Conservation (phyloP, 2,797 vertebrate genomes). For the Anguilla megastoma region DNA sequence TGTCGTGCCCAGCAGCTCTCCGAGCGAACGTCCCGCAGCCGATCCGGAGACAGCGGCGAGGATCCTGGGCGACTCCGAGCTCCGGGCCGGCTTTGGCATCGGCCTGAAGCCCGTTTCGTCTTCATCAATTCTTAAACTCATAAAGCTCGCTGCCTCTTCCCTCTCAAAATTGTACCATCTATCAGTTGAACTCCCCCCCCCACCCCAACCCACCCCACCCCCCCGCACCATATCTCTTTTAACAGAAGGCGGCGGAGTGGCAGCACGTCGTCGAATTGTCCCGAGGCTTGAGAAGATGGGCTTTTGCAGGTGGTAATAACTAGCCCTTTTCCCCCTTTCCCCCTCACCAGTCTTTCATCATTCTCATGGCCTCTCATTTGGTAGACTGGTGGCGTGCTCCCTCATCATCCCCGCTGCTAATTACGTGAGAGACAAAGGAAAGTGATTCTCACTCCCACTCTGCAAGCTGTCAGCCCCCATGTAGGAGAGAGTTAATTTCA, state of each 20-base stretch:
- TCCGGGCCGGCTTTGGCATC: conserved; percentile 71
- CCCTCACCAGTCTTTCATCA: conserved; percentile 58
- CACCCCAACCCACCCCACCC: conserved; percentile 36
- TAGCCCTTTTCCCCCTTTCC: conserved; percentile 41
- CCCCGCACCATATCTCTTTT: conserved; percentile 42
- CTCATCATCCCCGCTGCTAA: conserved; percentile 70
- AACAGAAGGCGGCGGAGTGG: conserved; percentile 59
- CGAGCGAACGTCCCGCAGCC: background rate
- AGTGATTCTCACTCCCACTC: conserved; percentile 75
- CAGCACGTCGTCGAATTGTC: conserved; percentile 62
- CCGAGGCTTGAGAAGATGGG: conserved; percentile 51
- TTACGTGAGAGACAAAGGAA: conserved; percentile 76
- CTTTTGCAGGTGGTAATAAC: conserved; percentile 62
- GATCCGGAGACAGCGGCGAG: conserved; percentile 41
- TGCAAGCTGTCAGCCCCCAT: conserved; percentile 71
- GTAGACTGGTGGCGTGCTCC: conserved; percentile 60
- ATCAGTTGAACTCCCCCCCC: conserved; percentile 61
- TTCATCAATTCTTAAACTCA: conserved; percentile 80
- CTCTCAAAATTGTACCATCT: conserved; percentile 74
- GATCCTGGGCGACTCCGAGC: conserved; percentile 54
- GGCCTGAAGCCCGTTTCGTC: conserved; percentile 70
- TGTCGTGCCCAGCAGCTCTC: background rate
- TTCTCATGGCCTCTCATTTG: conserved; percentile 57
- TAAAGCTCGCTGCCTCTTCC: conserved; percentile 71
- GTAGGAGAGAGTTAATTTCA: conserved; percentile 83